phyloP scores from a whole-genome alignment of 2,113 vertebrate species.

The Chitala chitala region DNA sequence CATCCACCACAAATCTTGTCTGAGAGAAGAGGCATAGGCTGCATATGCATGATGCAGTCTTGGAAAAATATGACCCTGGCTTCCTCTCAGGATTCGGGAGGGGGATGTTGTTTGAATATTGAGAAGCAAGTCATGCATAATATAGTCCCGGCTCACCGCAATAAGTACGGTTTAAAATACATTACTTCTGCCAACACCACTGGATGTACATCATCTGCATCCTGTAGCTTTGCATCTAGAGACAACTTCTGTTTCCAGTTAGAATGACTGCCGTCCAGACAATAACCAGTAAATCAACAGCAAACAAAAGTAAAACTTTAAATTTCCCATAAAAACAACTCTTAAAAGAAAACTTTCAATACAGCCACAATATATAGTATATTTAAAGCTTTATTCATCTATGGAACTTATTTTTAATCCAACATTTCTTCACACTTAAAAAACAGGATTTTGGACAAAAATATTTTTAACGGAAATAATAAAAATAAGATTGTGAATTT shows the following conservation, averaged over 20 bases:
- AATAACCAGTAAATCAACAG: constrained; percentile 2
- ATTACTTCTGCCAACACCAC: constrained; percentile 7
- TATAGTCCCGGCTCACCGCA: constrained; percentile 14
- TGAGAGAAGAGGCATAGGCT: background rate
- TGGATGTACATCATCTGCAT: background rate
- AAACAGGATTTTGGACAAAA: no score
- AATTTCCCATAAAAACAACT: background rate
- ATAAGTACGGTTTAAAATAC: constrained; percentile 5
- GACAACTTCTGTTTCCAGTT: constrained; percentile 12
- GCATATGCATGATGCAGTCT: no score
- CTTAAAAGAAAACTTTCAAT: background rate
- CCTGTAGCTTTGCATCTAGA: background rate
- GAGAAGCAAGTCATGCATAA: background rate
- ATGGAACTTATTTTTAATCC: background rate
- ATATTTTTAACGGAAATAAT: no score
- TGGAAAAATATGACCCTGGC: no score
- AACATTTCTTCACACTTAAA: background rate
- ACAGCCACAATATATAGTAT: background rate
- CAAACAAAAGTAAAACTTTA: background rate
- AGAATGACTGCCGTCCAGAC: constrained; percentile 7
- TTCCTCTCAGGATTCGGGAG: constrained; percentile 7
- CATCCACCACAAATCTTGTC: background rate
- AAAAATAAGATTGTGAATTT: no score
- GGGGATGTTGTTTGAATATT: background rate
- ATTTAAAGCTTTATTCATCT: background rate